Evolutionary conservation across 92 coral and sea anemone species (phyloP), one percentile per base, ranked within the genome.

Genomic region (Bergia sp.): DNA sequence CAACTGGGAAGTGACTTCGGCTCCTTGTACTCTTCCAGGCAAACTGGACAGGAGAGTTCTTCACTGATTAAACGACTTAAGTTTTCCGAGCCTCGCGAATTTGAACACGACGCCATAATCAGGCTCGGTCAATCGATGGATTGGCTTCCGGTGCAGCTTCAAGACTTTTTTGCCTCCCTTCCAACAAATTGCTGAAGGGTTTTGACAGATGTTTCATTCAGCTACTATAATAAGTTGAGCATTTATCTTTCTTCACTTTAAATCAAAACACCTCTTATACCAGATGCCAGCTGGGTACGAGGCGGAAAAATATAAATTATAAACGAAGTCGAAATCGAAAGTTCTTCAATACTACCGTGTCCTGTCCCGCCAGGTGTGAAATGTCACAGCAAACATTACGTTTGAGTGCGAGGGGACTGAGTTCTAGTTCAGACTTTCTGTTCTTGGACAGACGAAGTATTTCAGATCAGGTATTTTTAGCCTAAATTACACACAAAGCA

Each of bases 1-100:
- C 98, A 95, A n/a, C 83, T 81, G 10, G 97, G 91, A 44, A 95
- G 93, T 84, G 94, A 95, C 55, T 95, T 95, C 0, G 98, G 98
- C 50, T 95, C 98, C 37, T 81, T 91, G 29, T 94, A 93, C 72
- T 95, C 98, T 50, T 93, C 98, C 11, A 95, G 93, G 75, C 98
- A 95, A 15, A 95, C 92, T 21, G 98, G 95, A 78, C 98, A 95
- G n/a, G 93, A 91, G 73, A 95, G 88, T 76, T 95, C 98, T 89
- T 95, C 98, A 69, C 69, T 95, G 90, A 95, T 85, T 8, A 92
- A 93, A 71, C 91, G 91, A 13, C 87, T 71, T 79, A 55, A 84
- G 74, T 84, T 84, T 67, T 67, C 77, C 10, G 87, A 71, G 5
- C 53, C 45, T 72, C 66, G 78, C 0, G 61, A 29, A 37, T 44